These are phyloP conservation scores for Passer domesticus DNA, from an alignment of 2,113 vertebrate genomes.

Conservation along the genomic window DNA sequence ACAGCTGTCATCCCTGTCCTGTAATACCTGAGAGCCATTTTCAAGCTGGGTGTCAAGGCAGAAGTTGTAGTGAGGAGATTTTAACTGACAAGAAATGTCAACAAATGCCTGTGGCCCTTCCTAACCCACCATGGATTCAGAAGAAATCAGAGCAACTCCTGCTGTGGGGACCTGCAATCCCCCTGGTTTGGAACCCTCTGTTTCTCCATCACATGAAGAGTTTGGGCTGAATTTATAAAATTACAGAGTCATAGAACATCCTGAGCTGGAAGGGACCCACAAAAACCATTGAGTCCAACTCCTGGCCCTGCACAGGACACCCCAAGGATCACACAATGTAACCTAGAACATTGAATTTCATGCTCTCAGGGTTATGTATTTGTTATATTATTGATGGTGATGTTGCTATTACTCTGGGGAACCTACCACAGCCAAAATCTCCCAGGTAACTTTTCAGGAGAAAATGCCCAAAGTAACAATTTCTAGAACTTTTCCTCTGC, in stretches of 20 bases:
- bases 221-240: not conserved
- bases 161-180: not conserved
- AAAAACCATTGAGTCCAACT: accelerated
- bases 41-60: not conserved
- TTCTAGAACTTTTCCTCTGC: not conserved
- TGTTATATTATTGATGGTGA: not conserved
- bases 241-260: not conserved
- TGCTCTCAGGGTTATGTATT: too few species aligned
- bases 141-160: not conserved
- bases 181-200: not conserved
- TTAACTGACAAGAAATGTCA: not conserved
- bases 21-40: not conserved
- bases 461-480: not conserved
- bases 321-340: not conserved
- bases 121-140: not conserved
- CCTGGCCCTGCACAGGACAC: not conserved
- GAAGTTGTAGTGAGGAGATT: not conserved
- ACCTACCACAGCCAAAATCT: not conserved
- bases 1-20: not conserved
- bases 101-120: not conserved
- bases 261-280: not conserved
- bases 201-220: not conserved
- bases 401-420: not conserved
- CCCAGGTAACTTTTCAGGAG: not conserved
- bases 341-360: not conserved